phyloP scores from a whole-genome alignment of 2,113 vertebrate species.

The Scartelaos histophorus region DNA sequence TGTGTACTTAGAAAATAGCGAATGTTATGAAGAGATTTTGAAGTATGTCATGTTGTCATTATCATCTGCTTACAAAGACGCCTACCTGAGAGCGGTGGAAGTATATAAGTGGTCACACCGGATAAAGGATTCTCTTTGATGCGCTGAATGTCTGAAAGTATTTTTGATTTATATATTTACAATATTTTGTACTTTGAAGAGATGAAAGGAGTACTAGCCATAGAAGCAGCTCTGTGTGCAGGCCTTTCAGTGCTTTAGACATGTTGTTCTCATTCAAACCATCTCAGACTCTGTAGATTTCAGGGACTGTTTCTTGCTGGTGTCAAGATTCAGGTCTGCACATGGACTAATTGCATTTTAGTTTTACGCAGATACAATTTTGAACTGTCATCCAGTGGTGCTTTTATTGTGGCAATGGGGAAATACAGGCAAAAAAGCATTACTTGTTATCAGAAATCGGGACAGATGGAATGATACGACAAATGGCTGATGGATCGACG shows the following conservation, averaged over 20 bases:
- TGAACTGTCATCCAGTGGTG: too few species aligned
- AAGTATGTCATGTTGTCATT: background rate
- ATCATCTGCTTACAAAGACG: background rate
- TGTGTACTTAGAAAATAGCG: background rate
- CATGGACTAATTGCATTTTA: too few species aligned
- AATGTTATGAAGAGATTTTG: background rate
- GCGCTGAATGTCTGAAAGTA: background rate
- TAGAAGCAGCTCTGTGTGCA: too few species aligned
- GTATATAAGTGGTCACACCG: background rate
- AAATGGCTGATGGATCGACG: too few species aligned
- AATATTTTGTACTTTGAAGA: background rate
- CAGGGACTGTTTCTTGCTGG: too few species aligned
- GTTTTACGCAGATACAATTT: too few species aligned
- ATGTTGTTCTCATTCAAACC: background rate
- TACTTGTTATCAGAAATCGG: too few species aligned
- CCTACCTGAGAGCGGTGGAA: background rate
- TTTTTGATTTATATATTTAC: background rate
- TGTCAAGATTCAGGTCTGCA: too few species aligned
- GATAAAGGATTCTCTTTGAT: background rate
- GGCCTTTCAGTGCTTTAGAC: background rate
- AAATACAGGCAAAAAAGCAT: too few species aligned
- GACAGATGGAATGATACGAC: too few species aligned
- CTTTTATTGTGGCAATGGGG: too few species aligned
- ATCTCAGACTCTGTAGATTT: background rate
- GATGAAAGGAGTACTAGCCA: background rate